Evolutionary conservation across 2,113 vertebrate species (phyloP).

Genomic region (Falcunculus frontatus): DNA sequence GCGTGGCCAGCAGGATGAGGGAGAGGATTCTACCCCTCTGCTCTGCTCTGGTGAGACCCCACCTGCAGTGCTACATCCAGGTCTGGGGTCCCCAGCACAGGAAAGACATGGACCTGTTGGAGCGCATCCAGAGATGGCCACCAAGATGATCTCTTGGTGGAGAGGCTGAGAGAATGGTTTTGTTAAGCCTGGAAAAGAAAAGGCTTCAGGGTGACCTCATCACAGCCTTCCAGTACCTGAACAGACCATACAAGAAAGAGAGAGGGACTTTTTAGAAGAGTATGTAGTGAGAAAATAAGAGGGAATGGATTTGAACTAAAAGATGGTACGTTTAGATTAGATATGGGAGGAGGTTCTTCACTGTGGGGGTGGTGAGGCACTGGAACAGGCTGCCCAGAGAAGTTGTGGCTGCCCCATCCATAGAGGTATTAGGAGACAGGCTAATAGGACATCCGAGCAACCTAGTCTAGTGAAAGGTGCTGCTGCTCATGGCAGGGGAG

Average conservation of each 20-base stretch:
- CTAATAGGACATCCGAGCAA: not conserved
- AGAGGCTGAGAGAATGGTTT: not conserved
- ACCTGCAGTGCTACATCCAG: not conserved
- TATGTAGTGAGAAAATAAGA: not conserved
- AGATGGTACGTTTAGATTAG: not conserved
- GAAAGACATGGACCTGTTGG: not conserved
- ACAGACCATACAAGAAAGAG: not conserved
- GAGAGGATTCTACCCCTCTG: not conserved
- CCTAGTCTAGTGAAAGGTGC: not conserved
- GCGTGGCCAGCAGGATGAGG: rapidly evolving
- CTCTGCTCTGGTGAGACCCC: not conserved
- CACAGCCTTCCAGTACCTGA: not conserved
- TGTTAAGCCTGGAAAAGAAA: not conserved
- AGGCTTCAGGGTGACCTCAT: rapidly evolving
- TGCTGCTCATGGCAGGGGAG: rapidly evolving
- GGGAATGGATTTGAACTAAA: not conserved
- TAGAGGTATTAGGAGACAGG: too few species aligned
- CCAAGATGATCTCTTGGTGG: not conserved
- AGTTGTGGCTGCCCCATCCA: not conserved
- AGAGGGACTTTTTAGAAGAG: not conserved
- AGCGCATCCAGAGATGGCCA: not conserved
- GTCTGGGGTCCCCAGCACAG: not conserved
- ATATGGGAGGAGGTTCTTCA: not conserved
- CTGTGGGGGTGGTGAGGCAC: not conserved
- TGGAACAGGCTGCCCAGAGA: not conserved